phyloP scores from a whole-genome alignment of 2,797 vertebrate species.

The Chaenodraco wilsoni region DNA sequence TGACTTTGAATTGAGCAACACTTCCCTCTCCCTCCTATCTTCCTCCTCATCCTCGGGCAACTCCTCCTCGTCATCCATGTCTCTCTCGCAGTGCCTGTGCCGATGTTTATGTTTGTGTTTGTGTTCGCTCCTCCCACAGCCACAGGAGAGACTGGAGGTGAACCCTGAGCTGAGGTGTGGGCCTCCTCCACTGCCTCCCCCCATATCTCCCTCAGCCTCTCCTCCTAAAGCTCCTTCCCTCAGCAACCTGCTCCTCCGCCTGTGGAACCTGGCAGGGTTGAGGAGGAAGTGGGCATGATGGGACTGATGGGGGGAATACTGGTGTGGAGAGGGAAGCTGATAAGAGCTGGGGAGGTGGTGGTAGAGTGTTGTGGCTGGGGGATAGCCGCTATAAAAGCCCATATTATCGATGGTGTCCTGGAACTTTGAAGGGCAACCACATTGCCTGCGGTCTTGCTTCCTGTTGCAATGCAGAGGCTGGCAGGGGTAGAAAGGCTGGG shows the following conservation, averaged over 20 bases:
- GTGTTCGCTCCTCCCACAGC: slow-evolving; percentile 87
- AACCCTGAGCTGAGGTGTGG: slow-evolving; percentile 84
- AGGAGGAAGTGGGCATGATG: slow-evolving; percentile 94
- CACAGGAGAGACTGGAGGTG: slow-evolving; percentile 88
- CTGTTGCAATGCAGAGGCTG: slow-evolving; percentile 94
- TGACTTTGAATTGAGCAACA: slow-evolving; percentile 53
- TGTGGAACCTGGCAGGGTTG: slow-evolving; percentile 95
- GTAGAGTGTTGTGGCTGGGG: slow-evolving; percentile 87
- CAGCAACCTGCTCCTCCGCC: slow-evolving; percentile 92
- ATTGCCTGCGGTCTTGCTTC: slow-evolving; percentile 87
- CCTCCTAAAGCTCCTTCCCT: slow-evolving; percentile 85
- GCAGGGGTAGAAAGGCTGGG: slow-evolving; percentile 90
- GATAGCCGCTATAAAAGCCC: slow-evolving; percentile 93
- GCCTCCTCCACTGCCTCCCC: slow-evolving; percentile 77
- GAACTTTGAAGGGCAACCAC: slow-evolving; percentile 87
- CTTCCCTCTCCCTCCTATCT: slow-evolving; percentile 60
- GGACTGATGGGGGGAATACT: slow-evolving; percentile 87
- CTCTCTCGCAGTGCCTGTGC: slow-evolving; percentile 90
- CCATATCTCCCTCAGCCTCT: slow-evolving; percentile 81
- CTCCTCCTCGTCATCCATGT: slow-evolving; percentile 76
- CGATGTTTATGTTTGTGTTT: slow-evolving; percentile 92
- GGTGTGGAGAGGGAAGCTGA: slow-evolving; percentile 85
- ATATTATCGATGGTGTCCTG: slow-evolving; percentile 88
- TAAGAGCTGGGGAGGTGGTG: slow-evolving; percentile 89
- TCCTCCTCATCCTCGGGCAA: slow-evolving; percentile 68